Evolutionary conservation across 2,888 invertebrate species (phyloP), one percentile per base, ranked within the genome.

Genomic region (Mylabris sibirica): DNA sequence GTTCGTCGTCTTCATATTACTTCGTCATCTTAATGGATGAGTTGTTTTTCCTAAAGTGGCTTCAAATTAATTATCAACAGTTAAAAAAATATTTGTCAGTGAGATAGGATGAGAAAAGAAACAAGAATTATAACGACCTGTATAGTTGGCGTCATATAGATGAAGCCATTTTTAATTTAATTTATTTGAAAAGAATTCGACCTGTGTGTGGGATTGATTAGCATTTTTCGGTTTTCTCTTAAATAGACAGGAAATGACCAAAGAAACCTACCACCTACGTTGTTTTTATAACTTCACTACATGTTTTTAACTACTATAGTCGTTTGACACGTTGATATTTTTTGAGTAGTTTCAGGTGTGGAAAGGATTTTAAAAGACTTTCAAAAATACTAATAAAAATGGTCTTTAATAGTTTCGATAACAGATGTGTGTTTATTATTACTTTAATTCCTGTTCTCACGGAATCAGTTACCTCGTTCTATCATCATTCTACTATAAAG

Each of bases 1-100:
- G 78, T 79, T 79, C 71, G 77, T 78, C 82, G 77, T 78, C 82
- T 78, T 81, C 79, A 79, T 80, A 81, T 82, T 80, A 81, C 81
- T 78, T 79, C 76, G 53, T 53, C 53, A 53, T 53, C 80, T 82
- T 82, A 83, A 83, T 83, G 82, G 83, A 83, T 79, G 82, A 80
- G 79, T 82, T 82, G 83, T 82, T 83, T 83, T 82, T 82, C 22
- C 80, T 80, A 77, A 78, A 79, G 81, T 79, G 82, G 75, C 80
- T 82, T 80, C 80, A 81, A 82, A 82, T 83, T 82, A 82, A 83
- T 83, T 82, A 82, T 79, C 77, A 76, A 77, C 74, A 75, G 60
- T 30, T 59, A 66, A 57, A 65, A 61, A 61, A 41, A 20, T 38
- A 53, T 30, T 22, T 34, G 22, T 61, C 24, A 62, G 30, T 30